phyloP scores from a whole-genome alignment of 2,797 vertebrate species.

The Carduelis carduelis region DNA sequence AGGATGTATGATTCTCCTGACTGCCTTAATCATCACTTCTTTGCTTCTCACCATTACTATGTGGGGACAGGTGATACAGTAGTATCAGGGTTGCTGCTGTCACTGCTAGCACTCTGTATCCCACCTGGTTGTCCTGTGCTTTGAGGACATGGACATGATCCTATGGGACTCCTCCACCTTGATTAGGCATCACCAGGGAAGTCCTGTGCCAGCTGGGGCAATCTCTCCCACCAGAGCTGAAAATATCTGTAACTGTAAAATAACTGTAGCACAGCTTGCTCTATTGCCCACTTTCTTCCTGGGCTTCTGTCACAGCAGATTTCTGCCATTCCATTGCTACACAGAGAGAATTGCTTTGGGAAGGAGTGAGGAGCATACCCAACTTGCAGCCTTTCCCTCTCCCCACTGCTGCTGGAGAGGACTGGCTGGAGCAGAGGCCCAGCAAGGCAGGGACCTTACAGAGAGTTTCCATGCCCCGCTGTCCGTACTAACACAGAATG shows the following conservation, averaged over 20 bases:
- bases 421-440: neutral
- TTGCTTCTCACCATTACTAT: neutral
- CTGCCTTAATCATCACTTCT: neutral
- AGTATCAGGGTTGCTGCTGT: neutral
- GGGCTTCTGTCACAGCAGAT: neutral
- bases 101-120: neutral
- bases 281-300: neutral
- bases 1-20: neutral
- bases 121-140: neutral
- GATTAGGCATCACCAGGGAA: neutral
- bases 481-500: fast-evolving
- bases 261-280: fast-evolving
- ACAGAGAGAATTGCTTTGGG: neutral
- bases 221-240: neutral
- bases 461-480: neutral
- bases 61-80: neutral
- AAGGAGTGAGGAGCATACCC: neutral
- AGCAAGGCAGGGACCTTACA: neutral
- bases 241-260: neutral
- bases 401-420: neutral
- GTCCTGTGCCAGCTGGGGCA: neutral
- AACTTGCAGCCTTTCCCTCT: neutral
- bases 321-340: neutral
- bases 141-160: neutral
- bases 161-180: neutral